A percentile compares a stretch with the other conserved stretches of the same genome.
Conservation (phyloP, 1,140 invertebrate species). For the Potamilus streckersoni region DNA sequence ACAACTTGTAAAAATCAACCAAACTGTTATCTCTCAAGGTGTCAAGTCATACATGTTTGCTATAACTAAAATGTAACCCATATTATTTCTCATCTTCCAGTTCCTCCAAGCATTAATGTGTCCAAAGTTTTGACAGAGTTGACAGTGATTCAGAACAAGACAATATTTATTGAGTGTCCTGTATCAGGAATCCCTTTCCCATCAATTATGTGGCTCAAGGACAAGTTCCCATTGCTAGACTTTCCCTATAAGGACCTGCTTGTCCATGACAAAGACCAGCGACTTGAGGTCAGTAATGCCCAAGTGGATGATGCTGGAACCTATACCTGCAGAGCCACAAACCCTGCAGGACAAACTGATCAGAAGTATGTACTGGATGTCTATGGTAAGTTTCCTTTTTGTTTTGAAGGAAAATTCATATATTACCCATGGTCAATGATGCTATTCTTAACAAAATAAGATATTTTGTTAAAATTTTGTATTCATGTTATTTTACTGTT, state of each 20-base stretch:
- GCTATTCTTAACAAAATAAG: neutral
- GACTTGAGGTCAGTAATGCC: slow-evolving; percentile 66
- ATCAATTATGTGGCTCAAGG: slow-evolving; percentile 68
- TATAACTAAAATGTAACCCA: neutral
- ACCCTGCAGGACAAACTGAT: slow-evolving; percentile 66
- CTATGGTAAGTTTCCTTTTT: slow-evolving; percentile 46
- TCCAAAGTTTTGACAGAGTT: slow-evolving; percentile 41
- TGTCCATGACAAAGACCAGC: slow-evolving; percentile 40
- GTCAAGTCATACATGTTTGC: too few relatives aligned
- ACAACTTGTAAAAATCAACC: too few relatives aligned
- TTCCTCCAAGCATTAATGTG: slow-evolving; percentile 64
- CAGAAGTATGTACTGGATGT: slow-evolving; percentile 64
- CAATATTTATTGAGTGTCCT: slow-evolving; percentile 65
- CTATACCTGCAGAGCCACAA: slow-evolving; percentile 71
- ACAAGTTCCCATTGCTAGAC: slow-evolving; percentile 56
- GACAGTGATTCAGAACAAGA: slow-evolving; percentile 56
- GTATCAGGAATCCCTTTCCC: slow-evolving; percentile 69
- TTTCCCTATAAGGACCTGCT: slow-evolving; percentile 51
- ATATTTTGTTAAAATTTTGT: slow-evolving; percentile 1
- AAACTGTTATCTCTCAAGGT: too few relatives aligned
- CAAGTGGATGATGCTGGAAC: slow-evolving; percentile 65
- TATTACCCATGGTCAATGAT: neutral
- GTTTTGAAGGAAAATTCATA: neutral
- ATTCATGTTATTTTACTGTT: too few relatives aligned
- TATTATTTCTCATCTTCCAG: slow-evolving; percentile 54